Conservation (phyloP, 1,140 invertebrate species). For the Bombus waltoni region DNA sequence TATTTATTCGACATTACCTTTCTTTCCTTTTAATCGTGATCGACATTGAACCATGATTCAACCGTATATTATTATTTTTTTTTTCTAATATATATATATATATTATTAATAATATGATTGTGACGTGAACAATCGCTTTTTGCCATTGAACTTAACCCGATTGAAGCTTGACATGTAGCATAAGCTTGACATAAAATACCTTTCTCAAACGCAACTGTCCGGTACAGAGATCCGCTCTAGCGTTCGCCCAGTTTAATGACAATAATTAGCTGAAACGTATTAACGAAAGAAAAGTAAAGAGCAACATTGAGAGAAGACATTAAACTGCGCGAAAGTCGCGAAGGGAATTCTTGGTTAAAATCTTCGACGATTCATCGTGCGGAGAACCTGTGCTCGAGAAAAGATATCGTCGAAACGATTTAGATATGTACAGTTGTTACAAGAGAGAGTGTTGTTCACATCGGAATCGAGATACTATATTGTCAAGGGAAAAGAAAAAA, state of each 20-base stretch:
- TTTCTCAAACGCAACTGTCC: slow-evolving; percentile 48
- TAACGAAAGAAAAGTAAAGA: not conserved
- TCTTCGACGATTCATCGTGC: slow-evolving; percentile 12
- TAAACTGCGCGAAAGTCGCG: slow-evolving; percentile 32
- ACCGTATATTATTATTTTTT: slow-evolving; percentile 9
- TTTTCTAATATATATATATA: slow-evolving; percentile 24
- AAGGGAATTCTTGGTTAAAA: not conserved
- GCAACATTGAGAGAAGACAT: not conserved
- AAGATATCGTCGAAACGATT: slow-evolving; percentile 19
- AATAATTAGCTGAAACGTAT: not conserved
- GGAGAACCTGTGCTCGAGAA: slow-evolving; percentile 23
- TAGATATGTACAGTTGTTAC: slow-evolving; percentile 45
- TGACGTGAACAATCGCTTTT: slow-evolving; percentile 71
- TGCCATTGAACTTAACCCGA: slow-evolving; percentile 66
- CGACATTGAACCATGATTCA: slow-evolving; percentile 1
- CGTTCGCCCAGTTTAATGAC: slow-evolving; percentile 37
- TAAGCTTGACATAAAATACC: slow-evolving; percentile 67
- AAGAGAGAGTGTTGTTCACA: slow-evolving; percentile 25
- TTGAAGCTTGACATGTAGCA: slow-evolving; percentile 74
- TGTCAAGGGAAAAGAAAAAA: not conserved
- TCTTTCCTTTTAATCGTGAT: slow-evolving; percentile 18
- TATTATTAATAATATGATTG: slow-evolving; percentile 55
- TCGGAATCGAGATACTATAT: slow-evolving; percentile 33
- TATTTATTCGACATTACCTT: slow-evolving; percentile 2
- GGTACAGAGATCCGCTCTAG: slow-evolving; percentile 51